Evolutionary conservation across 2,797 vertebrate genomes (phyloP).

Genomic region (Macrochelys suwanniensis): DNA sequence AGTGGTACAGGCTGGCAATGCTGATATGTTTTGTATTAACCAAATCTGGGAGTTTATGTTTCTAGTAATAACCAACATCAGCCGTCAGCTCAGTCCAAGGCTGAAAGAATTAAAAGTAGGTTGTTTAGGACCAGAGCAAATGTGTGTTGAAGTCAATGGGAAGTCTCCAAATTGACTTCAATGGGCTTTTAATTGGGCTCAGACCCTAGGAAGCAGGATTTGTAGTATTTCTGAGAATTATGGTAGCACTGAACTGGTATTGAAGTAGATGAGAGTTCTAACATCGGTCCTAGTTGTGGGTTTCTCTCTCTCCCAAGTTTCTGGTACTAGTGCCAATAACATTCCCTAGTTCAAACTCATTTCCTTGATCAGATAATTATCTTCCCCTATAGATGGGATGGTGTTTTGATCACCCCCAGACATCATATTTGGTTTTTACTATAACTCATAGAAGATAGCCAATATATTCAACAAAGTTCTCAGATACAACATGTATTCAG

Average conservation of each 20-base stretch:
- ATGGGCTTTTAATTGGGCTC: background rate
- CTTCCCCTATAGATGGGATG: background rate
- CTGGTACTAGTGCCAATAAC: background rate
- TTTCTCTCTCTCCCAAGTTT: background rate
- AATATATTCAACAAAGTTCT: background rate
- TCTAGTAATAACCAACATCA: background rate
- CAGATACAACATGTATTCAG: background rate
- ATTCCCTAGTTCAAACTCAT: constrained; percentile 12
- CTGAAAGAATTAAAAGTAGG: background rate
- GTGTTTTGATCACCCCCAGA: background rate
- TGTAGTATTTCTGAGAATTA: background rate
- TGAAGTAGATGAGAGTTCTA: background rate
- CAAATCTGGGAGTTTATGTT: background rate
- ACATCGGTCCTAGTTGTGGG: background rate
- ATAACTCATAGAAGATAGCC: background rate
- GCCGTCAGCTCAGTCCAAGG: background rate
- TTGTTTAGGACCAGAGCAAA: accelerated
- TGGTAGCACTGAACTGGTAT: background rate
- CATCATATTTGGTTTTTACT: background rate
- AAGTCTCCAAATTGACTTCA: background rate
- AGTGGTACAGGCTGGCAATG: background rate
- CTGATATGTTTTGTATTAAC: background rate
- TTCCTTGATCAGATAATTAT: constrained; percentile 32
- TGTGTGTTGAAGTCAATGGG: background rate
- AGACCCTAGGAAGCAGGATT: background rate